Conservation (phyloP, 37 sponge, comb jelly and placozoan genomes). For the Theonella swinhoei region DNA sequence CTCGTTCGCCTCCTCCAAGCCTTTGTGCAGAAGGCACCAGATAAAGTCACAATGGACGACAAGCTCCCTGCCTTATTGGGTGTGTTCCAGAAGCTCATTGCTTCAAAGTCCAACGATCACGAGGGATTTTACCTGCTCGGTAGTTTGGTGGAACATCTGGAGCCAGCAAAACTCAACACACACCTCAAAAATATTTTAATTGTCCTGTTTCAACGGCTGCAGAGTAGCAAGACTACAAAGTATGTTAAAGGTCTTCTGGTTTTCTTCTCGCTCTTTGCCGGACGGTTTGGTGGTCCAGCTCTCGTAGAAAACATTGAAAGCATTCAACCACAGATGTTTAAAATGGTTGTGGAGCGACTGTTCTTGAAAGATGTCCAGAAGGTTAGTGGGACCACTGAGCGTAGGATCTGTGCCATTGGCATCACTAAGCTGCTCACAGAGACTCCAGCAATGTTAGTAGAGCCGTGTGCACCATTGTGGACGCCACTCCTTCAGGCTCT, state of each 20-base stretch:
- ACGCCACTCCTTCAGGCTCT: slow-evolving; percentile 78
- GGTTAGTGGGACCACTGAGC: slow-evolving; percentile 84
- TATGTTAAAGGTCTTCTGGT: slow-evolving; percentile 93
- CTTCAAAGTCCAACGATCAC: slow-evolving; percentile 95
- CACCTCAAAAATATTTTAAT: slow-evolving; percentile 84
- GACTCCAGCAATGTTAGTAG: slow-evolving; percentile 82
- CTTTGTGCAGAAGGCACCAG: slow-evolving; percentile 76
- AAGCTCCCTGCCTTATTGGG: slow-evolving; percentile 68
- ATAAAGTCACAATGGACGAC: slow-evolving; percentile 46
- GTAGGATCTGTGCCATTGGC: slow-evolving; percentile 96
- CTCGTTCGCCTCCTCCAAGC: slow-evolving; percentile 95
- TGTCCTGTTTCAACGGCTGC: slow-evolving; percentile 91
- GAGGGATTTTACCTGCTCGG: slow-evolving; percentile 94
- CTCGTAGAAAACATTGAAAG: slow-evolving; percentile 84
- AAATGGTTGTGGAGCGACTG: slow-evolving; percentile 94
- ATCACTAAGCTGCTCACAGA: slow-evolving; percentile 94
- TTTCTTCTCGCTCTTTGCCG: slow-evolving; percentile 89
- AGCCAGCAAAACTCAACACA: slow-evolving; percentile 37
- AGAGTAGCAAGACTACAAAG: slow-evolving; percentile 93
- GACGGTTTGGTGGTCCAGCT: slow-evolving; percentile 79
- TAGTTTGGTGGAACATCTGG: slow-evolving; percentile 79
- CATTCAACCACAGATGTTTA: slow-evolving; percentile 94
- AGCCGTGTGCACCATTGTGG: slow-evolving; percentile 84
- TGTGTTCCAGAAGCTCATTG: slow-evolving; percentile 98
- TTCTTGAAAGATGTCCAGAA: slow-evolving; percentile 92